Conservation (phyloP, 2,797 vertebrate species). For the Orientallactaga sibirica region DNA sequence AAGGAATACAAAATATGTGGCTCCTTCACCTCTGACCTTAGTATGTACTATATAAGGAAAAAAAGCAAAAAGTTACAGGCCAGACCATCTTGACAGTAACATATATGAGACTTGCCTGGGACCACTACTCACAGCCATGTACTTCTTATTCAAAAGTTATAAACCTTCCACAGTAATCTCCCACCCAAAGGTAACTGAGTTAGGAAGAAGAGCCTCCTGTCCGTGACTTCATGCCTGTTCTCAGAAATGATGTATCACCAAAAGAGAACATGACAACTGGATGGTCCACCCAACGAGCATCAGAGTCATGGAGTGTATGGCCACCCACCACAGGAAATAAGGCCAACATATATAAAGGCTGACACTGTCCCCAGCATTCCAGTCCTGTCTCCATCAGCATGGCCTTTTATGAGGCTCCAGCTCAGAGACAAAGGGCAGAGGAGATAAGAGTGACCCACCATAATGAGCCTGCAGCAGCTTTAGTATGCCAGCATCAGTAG, state of each 20-base stretch:
- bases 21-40: background rate
- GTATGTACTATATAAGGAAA: background rate
- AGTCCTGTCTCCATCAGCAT: background rate
- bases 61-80: background rate
- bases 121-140: background rate
- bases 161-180: background rate
- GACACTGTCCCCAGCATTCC: background rate
- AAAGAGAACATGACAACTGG: background rate
- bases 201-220: background rate
- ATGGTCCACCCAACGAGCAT: background rate
- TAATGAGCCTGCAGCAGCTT: background rate
- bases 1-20: background rate
- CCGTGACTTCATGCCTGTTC: background rate
- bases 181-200: background rate
- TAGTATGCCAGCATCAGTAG: no score
- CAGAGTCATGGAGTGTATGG: accelerated
- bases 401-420: background rate
- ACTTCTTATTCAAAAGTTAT: background rate
- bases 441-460: background rate
- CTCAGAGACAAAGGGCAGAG: background rate
- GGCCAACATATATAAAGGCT: background rate
- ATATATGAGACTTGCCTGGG: background rate
- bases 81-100: background rate
- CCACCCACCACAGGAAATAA: background rate
- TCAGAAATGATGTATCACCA: background rate